Evolutionary conservation across 2,113 vertebrate species (phyloP).

Genomic region (Caloenas nicobarica): DNA sequence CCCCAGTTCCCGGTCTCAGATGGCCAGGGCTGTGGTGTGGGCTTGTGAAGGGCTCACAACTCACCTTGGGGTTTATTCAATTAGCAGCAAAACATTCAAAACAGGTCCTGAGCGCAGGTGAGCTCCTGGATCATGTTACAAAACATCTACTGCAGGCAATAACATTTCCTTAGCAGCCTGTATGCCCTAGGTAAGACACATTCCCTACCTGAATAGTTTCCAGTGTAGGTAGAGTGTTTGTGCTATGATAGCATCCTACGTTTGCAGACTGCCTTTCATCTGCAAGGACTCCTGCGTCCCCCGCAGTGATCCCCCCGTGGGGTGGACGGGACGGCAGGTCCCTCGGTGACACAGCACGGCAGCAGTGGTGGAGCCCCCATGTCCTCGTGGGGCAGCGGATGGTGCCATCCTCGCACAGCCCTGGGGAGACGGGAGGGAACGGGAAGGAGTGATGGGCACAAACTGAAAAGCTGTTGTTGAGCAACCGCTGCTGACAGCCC

Average conservation of each 20-base stretch:
- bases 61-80: not conserved
- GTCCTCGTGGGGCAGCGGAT: not conserved
- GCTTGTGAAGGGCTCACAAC: not conserved
- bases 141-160: not conserved
- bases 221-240: not conserved
- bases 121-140: conserved; percentile 3
- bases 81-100: conserved; percentile 1
- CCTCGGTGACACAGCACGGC: not conserved
- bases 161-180: not conserved
- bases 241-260: not conserved
- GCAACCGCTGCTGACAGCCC: not conserved
- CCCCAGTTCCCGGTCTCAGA: not conserved
- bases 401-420: too few species aligned
- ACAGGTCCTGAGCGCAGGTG: conserved; percentile 16
- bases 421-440: not conserved
- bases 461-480: fast-evolving
- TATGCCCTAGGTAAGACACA: not conserved
- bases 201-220: not conserved
- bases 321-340: not conserved
- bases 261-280: not conserved
- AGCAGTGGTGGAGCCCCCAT: not conserved
- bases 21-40: not conserved
- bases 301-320: fast-evolving
- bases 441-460: not conserved
- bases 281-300: not conserved